Evolutionary conservation across 1,140 invertebrate species (phyloP), one percentile per base, ranked within the genome.

Genomic region (Drosophila triauraria): DNA sequence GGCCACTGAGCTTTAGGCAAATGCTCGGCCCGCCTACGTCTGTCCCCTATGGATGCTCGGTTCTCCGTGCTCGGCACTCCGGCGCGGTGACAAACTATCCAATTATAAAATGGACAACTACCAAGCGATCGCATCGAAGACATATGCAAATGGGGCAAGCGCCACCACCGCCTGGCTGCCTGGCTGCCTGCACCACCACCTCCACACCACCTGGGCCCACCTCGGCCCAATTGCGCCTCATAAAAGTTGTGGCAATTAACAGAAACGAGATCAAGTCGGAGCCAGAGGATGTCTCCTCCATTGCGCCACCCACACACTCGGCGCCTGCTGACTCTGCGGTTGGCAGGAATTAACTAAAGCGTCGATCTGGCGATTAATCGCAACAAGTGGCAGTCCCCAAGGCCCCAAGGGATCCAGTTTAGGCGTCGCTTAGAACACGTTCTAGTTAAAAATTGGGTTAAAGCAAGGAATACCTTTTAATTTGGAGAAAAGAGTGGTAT

Each of bases 351-450:
- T 91, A 90, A 90, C 85, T 90, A 77, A 90, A 90, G 75, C 85
- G 86, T 90, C 62, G 85, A 90, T 90, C 86, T 79, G 20, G 78
- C 81, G 86, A 90, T 90, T 90, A 90, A 90, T 90, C 86, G 85
- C 78, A 61, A 82, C 85, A 90, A 88, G 85, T 88, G 76, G 56
- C 38, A 40, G 59, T 7, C 27, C 9, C 20, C 20, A 20, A 32
- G 27, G 12, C 17, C 9, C 6, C 13, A 15, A 17, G 23, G 35
- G n/a, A 51, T 38, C 58, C 60, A 47, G 42, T 25, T 25, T 42
- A 53, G 61, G 51, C 54, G 68, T 78, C n/a, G 44, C 65, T 25
- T 43, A 50, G 17, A 43, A 25, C 27, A 32, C 20, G 15, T 5
- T 32, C 0, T n/a, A 5, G 12, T 2, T n/a, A 15, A 15, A 15